A percentile compares a stretch with the other conserved stretches of the same genome.
phyloP scores from a whole-genome alignment of 1,140 invertebrate species.

The Leptopilina boulardi region DNA sequence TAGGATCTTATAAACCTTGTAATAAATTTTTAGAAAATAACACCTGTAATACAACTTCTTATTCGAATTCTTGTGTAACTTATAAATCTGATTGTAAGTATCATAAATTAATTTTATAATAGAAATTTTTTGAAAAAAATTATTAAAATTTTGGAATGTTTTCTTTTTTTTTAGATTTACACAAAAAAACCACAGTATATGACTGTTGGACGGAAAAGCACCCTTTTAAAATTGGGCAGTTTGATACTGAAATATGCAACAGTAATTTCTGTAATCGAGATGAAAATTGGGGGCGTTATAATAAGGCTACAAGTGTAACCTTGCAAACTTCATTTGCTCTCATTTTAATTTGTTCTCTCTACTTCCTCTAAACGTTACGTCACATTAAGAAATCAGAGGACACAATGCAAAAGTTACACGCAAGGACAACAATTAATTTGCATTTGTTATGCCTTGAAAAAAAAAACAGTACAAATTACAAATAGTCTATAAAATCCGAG shows the following conservation, averaged over 20 bases:
- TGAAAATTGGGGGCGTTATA: slow-evolving; percentile 16
- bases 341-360: not conserved
- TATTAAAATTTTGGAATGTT: not conserved
- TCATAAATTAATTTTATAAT: not conserved
- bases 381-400: not conserved
- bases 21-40: slow-evolving; percentile 18
- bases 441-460: not conserved
- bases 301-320: not conserved
- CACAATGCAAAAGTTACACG: not conserved
- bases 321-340: not conserved
- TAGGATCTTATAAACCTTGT: not conserved
- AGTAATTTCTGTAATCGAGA: not conserved
- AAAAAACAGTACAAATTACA: slow-evolving; percentile 8
- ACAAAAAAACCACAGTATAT: not conserved
- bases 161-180: not conserved
- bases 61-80: not conserved
- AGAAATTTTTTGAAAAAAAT: too few species aligned
- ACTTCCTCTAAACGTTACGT: slow-evolving; percentile 2
- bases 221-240: not conserved
- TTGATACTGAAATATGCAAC: not conserved
- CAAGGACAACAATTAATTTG: not conserved
- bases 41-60: not conserved
- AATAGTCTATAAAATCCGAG: not conserved
- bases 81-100: not conserved
- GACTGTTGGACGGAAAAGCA: not conserved